A percentile compares a stretch with the other conserved stretches of the same genome.
Evolutionary conservation across 2,113 vertebrate species (phyloP).

Genomic region (Oreocharis arfaki): DNA sequence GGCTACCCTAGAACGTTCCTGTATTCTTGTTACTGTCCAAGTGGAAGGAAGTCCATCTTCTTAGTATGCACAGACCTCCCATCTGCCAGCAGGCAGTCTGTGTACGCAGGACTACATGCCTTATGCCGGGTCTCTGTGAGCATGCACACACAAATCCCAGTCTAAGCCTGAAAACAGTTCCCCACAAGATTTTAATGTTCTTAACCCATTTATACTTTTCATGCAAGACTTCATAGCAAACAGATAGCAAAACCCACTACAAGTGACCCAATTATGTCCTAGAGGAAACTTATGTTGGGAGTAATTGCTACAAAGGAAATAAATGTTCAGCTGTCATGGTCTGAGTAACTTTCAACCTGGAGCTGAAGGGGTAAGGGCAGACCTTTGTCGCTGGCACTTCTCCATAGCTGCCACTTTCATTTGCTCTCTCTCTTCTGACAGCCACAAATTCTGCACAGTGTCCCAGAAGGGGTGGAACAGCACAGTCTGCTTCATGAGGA

Average conservation of each 20-base stretch:
- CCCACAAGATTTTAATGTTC: not conserved
- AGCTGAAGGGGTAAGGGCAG: not conserved
- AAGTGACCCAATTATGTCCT: not conserved
- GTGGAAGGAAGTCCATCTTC: not conserved
- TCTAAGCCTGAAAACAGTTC: not conserved
- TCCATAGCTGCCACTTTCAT: not conserved
- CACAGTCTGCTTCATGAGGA: not conserved
- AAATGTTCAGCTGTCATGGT: not conserved
- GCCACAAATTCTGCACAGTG: not conserved
- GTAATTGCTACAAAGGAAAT: not conserved
- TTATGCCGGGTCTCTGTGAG: not conserved
- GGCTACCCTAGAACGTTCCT: not conserved
- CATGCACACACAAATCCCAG: not conserved
- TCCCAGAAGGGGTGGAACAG: conserved; percentile 1
- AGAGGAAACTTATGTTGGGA: not conserved
- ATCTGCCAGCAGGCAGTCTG: not conserved
- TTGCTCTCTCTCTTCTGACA: not conserved
- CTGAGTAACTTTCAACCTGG: not conserved
- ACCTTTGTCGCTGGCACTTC: not conserved
- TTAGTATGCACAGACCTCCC: not conserved
- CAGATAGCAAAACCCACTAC: not conserved
- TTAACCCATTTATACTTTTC: not conserved
- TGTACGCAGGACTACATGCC: rapidly evolving
- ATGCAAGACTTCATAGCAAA: not conserved
- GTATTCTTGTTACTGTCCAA: not conserved